These are phyloP conservation scores for Lagodon rhomboides DNA, from an alignment of 2,797 vertebrate genomes.

Conservation along the genomic window DNA sequence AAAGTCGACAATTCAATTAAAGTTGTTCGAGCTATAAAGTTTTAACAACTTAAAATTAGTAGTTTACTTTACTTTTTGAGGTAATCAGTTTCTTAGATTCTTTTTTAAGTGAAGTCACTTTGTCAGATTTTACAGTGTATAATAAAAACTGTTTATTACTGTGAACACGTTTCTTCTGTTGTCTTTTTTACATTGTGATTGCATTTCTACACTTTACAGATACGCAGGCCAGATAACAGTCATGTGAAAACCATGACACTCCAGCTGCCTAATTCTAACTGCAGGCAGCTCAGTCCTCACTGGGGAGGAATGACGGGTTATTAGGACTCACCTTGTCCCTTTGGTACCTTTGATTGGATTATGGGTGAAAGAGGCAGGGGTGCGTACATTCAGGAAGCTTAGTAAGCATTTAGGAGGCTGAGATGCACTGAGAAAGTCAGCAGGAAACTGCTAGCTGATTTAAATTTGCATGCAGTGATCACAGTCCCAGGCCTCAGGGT, in stretches of 20 bases:
- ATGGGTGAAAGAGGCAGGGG: conserved; percentile 57
- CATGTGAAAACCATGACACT: conserved; percentile 29
- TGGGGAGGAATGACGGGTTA: conserved; percentile 56
- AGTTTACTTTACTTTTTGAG: too few species aligned
- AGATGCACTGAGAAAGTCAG: conserved; percentile 37
- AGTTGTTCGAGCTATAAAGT: too few species aligned
- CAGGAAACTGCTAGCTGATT: conserved; percentile 27
- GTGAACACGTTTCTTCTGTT: not conserved
- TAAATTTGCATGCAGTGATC: conserved; percentile 40
- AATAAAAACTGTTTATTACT: not conserved
- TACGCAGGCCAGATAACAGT: conserved; percentile 4
- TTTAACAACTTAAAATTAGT: too few species aligned
- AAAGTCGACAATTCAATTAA: too few species aligned
- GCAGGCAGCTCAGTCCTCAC: conserved; percentile 55
- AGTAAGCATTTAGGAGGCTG: conserved; percentile 48
- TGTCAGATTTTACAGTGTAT: too few species aligned
- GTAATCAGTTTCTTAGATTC: too few species aligned
- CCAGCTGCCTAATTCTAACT: conserved; percentile 54
- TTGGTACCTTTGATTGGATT: conserved; percentile 67
- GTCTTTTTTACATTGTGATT: not conserved
- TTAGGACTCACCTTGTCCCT: conserved; percentile 72
- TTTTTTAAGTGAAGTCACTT: too few species aligned
- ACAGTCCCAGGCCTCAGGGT: conserved; percentile 8
- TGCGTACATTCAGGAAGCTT: conserved; percentile 36
- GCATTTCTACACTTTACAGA: conserved; percentile 3